phyloP scores from a whole-genome alignment of 2,888 invertebrate genomes.

The Anorthoa munda region DNA sequence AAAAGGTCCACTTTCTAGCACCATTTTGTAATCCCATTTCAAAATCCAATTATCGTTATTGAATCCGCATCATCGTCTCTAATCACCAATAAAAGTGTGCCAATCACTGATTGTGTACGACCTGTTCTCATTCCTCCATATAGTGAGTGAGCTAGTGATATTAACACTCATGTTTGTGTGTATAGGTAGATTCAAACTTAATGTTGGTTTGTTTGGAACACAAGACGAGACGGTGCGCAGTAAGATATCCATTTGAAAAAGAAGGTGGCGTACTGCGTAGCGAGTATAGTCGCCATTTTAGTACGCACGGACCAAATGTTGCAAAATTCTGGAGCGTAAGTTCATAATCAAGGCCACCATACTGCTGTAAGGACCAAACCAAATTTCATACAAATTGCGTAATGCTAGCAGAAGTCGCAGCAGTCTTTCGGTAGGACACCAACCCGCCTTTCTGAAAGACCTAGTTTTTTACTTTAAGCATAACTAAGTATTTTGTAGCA shows the following conservation, averaged over 20 bases:
- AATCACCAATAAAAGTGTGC: constrained; percentile 50
- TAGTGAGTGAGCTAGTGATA: constrained; percentile 5
- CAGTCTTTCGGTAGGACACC: neutral
- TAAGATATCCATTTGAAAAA: no score
- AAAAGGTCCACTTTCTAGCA: constrained; percentile 18
- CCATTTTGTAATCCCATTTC: constrained; percentile 14
- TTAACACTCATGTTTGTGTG: constrained; percentile 1
- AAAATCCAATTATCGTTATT: constrained; percentile 19
- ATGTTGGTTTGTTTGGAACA: no score
- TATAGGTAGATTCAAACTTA: neutral
- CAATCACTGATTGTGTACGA: constrained; percentile 34
- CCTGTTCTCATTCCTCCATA: constrained; percentile 21
- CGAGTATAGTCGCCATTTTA: no score
- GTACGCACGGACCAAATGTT: no score
- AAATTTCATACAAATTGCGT: neutral
- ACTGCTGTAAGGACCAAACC: neutral
- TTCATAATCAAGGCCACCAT: neutral
- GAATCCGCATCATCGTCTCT: constrained; percentile 18
- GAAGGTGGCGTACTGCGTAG: no score
- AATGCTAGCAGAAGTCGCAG: neutral
- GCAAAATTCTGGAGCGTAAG: neutral
- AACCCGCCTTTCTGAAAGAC: no score
- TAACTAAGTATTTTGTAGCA: no score
- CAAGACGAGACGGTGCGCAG: no score
- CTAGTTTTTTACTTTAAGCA: no score